A percentile compares a stretch with the other conserved stretches of the same genome.
Conservation (phyloP, 2,113 vertebrate genomes). For the Tursiops truncatus region DNA sequence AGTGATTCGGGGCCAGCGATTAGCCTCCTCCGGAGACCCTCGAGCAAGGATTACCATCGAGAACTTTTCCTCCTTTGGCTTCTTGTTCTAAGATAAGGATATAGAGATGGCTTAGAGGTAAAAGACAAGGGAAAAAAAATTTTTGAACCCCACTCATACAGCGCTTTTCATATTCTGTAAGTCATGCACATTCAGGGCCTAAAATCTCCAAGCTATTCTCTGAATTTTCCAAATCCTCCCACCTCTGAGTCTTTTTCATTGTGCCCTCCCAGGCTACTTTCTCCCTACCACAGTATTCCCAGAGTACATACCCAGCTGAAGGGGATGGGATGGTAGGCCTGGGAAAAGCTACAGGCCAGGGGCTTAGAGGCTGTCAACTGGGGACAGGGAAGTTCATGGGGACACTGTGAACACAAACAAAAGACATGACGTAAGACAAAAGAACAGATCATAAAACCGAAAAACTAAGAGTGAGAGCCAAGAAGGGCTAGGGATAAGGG, state of each 20-base stretch:
- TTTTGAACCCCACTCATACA: background rate
- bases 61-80: constrained; percentile 86
- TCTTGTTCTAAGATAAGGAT: constrained; percentile 79
- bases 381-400: constrained; percentile 90
- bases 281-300: background rate
- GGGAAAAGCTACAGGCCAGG: constrained; percentile 90
- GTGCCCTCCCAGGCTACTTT: background rate
- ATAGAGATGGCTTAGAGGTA: background rate
- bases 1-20: constrained; percentile 86
- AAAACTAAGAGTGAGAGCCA: background rate
- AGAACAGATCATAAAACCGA: background rate
- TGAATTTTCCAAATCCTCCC: background rate
- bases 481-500: background rate
- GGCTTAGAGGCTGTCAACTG: constrained; percentile 78
- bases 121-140: background rate
- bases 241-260: background rate
- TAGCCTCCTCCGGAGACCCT: background rate
- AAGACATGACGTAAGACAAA: background rate
- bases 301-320: constrained; percentile 84
- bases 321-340: constrained; percentile 86
- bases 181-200: background rate
- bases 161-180: background rate
- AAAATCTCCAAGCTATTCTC: background rate
- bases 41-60: constrained; percentile 87
- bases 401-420: constrained; percentile 78